Evolutionary conservation across 2,888 invertebrate genomes (phyloP).

Genomic region (Malthinus flaveolus): DNA sequence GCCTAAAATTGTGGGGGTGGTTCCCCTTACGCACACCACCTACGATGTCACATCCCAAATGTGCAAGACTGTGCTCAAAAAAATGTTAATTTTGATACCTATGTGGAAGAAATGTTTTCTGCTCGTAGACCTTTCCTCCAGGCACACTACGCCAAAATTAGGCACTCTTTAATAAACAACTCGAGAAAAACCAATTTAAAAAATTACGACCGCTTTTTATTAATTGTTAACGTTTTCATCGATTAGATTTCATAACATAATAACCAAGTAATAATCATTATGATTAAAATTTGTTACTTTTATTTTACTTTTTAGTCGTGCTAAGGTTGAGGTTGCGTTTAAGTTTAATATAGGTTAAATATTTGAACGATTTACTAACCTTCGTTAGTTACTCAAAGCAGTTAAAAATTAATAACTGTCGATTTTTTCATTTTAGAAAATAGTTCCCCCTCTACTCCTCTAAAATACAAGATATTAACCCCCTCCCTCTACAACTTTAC

Average conservation of each 20-base stretch:
- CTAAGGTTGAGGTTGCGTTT: constrained; percentile 30
- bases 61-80: no score
- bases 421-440: constrained; percentile 16
- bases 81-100: no score
- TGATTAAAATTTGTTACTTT: constrained; percentile 6
- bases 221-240: neutral
- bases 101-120: no score
- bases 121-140: no score
- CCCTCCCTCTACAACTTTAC: no score
- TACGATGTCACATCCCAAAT: no score
- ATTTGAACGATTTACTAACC: constrained; percentile 27
- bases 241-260: neutral
- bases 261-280: neutral
- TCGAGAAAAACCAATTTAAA: no score
- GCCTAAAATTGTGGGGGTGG: no score
- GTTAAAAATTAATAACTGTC: constrained; percentile 18
- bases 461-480: no score
- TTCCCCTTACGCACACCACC: no score
- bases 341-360: constrained; percentile 24
- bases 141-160: no score
- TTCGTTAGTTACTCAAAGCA: constrained; percentile 10
- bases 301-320: constrained; percentile 26
- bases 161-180: no score
- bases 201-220: neutral
- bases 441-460: neutral